Evolutionary conservation across 1,140 invertebrate genomes (phyloP).

Genomic region (Scaptodrosophila lebanonensis): DNA sequence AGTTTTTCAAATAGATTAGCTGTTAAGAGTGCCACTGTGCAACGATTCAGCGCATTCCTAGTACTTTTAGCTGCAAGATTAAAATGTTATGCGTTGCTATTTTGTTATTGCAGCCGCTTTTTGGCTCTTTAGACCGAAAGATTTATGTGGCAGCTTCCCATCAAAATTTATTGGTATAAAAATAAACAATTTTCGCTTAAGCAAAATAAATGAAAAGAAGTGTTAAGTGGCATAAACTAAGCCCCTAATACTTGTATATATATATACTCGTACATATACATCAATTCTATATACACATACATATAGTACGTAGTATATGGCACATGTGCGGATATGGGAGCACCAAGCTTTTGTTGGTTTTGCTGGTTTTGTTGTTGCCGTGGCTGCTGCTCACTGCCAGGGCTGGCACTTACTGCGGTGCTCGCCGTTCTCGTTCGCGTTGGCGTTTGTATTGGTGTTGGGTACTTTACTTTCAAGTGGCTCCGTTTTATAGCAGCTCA

Average conservation of each 20-base stretch:
- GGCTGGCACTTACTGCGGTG: slow-evolving; percentile 19
- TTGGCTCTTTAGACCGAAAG: slow-evolving; percentile 8
- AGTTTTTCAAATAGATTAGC: too few relatives aligned
- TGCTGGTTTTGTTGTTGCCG: background rate
- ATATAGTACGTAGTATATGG: slow-evolving; percentile 19
- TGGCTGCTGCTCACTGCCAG: background rate
- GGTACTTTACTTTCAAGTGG: slow-evolving; percentile 42
- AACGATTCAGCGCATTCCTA: too few relatives aligned
- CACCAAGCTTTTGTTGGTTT: slow-evolving; percentile 5
- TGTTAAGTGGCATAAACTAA: slow-evolving; percentile 56
- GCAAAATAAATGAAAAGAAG: slow-evolving; percentile 44
- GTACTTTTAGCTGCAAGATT: too few relatives aligned
- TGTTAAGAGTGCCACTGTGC: too few relatives aligned
- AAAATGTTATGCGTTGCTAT: background rate
- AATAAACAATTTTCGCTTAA: slow-evolving; percentile 62
- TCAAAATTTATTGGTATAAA: slow-evolving; percentile 59
- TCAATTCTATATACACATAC: slow-evolving; percentile 20
- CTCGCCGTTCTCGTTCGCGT: too few relatives aligned
- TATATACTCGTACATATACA: slow-evolving; percentile 1
- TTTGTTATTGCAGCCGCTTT: background rate
- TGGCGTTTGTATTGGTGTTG: background rate
- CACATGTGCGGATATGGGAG: slow-evolving; percentile 31
- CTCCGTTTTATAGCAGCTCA: slow-evolving; percentile 56
- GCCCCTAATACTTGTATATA: slow-evolving; percentile 32
- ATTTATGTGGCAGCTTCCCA: slow-evolving; percentile 55